phyloP scores from a whole-genome alignment of 2,888 invertebrate species.

The Buathra laborator region DNA sequence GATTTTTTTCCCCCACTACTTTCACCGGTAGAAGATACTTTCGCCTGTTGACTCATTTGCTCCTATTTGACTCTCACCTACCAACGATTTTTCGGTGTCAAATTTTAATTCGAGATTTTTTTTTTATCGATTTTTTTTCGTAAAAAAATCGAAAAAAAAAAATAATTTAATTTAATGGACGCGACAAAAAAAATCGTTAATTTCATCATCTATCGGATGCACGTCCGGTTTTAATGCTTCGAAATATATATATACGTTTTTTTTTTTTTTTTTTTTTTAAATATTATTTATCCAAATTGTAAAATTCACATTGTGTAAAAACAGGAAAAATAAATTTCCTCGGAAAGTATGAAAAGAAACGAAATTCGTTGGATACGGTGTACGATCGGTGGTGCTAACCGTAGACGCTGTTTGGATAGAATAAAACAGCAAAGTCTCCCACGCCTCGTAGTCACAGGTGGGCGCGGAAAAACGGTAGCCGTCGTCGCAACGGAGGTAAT shows the following conservation, averaged over 20 bases:
- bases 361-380: background rate
- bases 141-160: too few relatives aligned
- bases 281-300: background rate
- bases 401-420: background rate
- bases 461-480: conserved; percentile 51
- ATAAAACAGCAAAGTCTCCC: conserved; percentile 54
- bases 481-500: conserved; percentile 75
- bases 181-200: conserved; percentile 24
- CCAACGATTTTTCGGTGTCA: background rate
- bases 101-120: background rate
- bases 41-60: conserved; percentile 57
- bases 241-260: background rate
- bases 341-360: background rate
- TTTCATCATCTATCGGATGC: background rate
- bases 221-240: background rate
- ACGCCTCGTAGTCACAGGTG: conserved; percentile 63
- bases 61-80: conserved; percentile 1
- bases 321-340: background rate
- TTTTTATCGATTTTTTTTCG: too few relatives aligned
- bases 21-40: conserved; percentile 12
- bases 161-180: too few relatives aligned
- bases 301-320: background rate
- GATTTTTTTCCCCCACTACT: conserved; percentile 10
- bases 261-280: background rate
- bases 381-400: conserved; percentile 11